Conservation (phyloP, 2,113 vertebrate species). For the Chloropsis cyanopogon region DNA sequence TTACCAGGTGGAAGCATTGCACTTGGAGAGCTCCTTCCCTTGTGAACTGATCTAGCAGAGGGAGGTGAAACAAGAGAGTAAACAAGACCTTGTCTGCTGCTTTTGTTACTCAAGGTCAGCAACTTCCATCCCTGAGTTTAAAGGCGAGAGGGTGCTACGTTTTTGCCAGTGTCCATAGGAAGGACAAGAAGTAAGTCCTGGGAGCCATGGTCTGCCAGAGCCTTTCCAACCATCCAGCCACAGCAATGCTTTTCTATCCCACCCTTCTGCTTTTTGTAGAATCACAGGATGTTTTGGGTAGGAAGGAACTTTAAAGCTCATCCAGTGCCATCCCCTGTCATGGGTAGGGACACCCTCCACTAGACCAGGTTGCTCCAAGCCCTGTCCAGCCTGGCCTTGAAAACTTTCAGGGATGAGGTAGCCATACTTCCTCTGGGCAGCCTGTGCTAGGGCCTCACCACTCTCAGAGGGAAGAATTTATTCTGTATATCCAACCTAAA, state of each 20-base stretch:
- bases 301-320: background rate
- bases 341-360: no score
- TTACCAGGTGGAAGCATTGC: background rate
- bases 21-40: background rate
- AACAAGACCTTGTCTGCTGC: background rate
- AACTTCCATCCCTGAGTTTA: rapidly evolving
- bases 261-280: background rate
- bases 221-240: background rate
- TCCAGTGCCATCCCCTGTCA: background rate
- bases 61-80: background rate
- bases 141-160: background rate
- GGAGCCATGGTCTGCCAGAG: background rate
- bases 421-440: background rate
- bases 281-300: background rate
- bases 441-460: background rate
- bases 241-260: rapidly evolving
- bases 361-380: background rate
- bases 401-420: background rate
- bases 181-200: background rate
- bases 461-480: background rate
- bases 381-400: background rate
- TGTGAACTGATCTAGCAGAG: background rate
- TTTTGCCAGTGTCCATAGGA: background rate
- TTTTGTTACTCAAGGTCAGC: background rate
- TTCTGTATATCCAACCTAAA: background rate